phyloP scores from a whole-genome alignment of 1,140 invertebrate species.

The Diorhabda carinulata region DNA sequence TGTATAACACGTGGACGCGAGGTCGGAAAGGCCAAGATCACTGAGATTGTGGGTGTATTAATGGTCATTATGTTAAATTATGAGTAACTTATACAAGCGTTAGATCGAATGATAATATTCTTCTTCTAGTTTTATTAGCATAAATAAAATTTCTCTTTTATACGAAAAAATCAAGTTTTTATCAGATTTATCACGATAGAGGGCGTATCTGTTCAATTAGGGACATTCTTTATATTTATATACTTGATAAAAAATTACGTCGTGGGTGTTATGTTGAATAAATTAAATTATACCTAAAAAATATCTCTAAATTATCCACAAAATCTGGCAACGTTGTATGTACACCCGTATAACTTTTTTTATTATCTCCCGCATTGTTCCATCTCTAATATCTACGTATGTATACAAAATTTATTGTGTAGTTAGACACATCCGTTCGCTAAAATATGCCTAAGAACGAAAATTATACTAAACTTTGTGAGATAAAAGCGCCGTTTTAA shows the following conservation, averaged over 20 bases:
- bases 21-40: neutral
- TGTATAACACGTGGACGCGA: neutral
- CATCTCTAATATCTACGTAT: too few relatives aligned
- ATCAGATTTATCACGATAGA: constrained; percentile 2
- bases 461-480: neutral
- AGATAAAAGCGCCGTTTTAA: neutral
- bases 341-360: too few relatives aligned
- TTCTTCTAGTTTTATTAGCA: constrained; percentile 5
- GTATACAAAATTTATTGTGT: constrained; percentile 6
- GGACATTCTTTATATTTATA: too few relatives aligned
- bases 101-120: neutral
- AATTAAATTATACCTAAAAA: too few relatives aligned
- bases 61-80: constrained; percentile 7
- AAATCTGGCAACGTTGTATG: too few relatives aligned
- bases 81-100: constrained; percentile 3
- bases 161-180: neutral
- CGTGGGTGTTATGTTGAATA: too few relatives aligned
- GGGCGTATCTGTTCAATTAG: neutral
- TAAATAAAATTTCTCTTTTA: constrained; percentile 6
- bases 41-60: constrained; percentile 8
- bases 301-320: too few relatives aligned
- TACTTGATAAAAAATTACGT: too few relatives aligned
- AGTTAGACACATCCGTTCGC: constrained; percentile 5
- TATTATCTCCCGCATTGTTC: too few relatives aligned
- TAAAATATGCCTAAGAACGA: neutral